Conservation (phyloP, 1,140 invertebrate genomes). For the Acromyrmex echinatior region DNA sequence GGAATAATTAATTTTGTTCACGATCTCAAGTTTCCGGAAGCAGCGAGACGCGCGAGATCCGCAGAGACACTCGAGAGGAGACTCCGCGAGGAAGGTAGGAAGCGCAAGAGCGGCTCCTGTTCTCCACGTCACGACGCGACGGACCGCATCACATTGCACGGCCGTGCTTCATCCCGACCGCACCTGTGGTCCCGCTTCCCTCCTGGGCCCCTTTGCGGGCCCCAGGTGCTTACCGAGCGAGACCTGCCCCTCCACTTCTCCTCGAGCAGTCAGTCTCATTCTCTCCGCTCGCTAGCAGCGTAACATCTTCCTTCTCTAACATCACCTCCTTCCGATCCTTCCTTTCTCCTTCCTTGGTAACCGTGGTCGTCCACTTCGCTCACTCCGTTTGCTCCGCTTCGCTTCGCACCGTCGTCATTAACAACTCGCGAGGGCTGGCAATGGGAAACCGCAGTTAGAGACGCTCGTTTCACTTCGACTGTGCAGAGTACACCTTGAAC, state of each 20-base stretch:
- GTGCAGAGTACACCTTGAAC: background rate
- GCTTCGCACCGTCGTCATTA: slow-evolving; percentile 16
- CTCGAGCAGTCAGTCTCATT: slow-evolving; percentile 48
- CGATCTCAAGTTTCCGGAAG: background rate
- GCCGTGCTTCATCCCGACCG: slow-evolving; percentile 68
- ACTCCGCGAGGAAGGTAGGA: background rate
- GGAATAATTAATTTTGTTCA: background rate
- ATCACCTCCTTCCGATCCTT: slow-evolving; percentile 18
- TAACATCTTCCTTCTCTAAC: slow-evolving; percentile 7
- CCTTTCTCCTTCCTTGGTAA: slow-evolving; percentile 11
- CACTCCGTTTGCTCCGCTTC: background rate
- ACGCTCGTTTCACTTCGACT: background rate
- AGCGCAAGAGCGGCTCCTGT: slow-evolving; percentile 15
- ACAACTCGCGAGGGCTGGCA: background rate
- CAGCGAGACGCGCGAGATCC: background rate
- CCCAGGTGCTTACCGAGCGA: slow-evolving; percentile 19
- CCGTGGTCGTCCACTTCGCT: background rate
- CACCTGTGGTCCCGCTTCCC: slow-evolving; percentile 75
- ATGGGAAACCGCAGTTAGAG: background rate
- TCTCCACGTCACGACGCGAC: slow-evolving; percentile 43
- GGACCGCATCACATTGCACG: slow-evolving; percentile 66
- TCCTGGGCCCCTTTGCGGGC: slow-evolving; percentile 46
- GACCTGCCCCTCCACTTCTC: slow-evolving; percentile 56
- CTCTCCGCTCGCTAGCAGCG: background rate
- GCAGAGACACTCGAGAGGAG: background rate